A percentile compares a stretch with the other conserved stretches of the same genome.
These are phyloP conservation scores for Pocillopora meandrina DNA, from an alignment of 92 coral and sea anemone species.

Conservation along the genomic window DNA sequence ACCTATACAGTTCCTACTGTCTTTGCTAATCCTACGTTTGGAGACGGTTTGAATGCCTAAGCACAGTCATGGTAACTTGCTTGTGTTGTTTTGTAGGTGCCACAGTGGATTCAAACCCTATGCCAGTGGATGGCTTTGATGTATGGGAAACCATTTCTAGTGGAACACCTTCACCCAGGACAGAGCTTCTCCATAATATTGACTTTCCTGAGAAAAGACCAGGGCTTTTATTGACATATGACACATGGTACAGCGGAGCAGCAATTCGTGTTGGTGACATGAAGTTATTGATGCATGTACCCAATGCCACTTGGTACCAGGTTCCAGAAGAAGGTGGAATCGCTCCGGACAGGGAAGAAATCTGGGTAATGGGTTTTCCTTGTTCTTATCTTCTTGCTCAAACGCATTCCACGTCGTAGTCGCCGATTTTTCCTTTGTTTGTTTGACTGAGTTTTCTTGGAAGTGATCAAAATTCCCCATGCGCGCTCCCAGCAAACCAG, in stretches of 20 bases:
- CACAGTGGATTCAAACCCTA: conserved; percentile 1
- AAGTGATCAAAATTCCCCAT: too few relatives aligned
- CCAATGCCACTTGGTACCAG: conserved; percentile 43
- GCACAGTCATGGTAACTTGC: too few relatives aligned
- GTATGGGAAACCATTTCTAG: conserved; percentile 58
- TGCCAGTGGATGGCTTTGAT: conserved; percentile 56
- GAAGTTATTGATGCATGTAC: conserved; percentile 40
- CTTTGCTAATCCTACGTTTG: too few relatives aligned
- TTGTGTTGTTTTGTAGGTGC: conserved; percentile 2
- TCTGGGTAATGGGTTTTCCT: conserved; percentile 1
- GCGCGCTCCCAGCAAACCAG: too few relatives aligned
- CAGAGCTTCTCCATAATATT: conserved; percentile 58
- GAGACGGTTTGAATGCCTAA: too few relatives aligned
- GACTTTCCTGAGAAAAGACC: conserved; percentile 41
- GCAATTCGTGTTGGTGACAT: conserved; percentile 45
- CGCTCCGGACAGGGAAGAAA: conserved; percentile 35
- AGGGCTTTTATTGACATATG: conserved; percentile 29
- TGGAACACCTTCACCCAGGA: conserved; percentile 55
- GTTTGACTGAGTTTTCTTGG: too few relatives aligned
- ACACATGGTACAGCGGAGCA: conserved; percentile 34
- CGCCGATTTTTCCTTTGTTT: too few relatives aligned
- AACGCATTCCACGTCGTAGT: too few relatives aligned
- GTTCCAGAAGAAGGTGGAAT: conserved; percentile 42
- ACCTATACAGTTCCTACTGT: too few relatives aligned
- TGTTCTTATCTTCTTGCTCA: too few relatives aligned